Percentiles rank a stretch among this genome's conserved stretches.
phyloP scores from a whole-genome alignment of 2,888 invertebrate genomes.

The Crematogaster levior region DNA sequence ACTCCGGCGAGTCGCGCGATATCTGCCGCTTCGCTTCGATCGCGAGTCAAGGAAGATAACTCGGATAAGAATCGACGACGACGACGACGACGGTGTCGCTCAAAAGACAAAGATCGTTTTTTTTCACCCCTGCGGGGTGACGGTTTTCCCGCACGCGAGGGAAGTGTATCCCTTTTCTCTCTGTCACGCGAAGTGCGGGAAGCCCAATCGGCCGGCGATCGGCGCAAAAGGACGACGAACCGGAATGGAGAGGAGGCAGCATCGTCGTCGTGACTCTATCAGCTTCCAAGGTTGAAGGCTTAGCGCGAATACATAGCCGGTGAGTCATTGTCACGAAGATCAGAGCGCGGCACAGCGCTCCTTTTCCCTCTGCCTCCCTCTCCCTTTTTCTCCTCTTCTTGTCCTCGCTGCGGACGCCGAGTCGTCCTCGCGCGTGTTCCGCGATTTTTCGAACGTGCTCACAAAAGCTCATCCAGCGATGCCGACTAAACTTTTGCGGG shows the following conservation, averaged over 20 bases:
- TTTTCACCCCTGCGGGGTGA: background rate
- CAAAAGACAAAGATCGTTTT: background rate
- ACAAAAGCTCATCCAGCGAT: background rate
- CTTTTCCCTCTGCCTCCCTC: slow-evolving; percentile 37
- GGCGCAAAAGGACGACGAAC: slow-evolving; percentile 26
- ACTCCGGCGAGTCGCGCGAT: slow-evolving; percentile 61
- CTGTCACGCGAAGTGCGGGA: slow-evolving; percentile 10
- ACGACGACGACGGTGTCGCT: background rate
- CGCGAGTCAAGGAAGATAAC: slow-evolving; percentile 42
- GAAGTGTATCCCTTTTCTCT: background rate
- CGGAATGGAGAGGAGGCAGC: slow-evolving; percentile 68
- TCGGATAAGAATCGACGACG: slow-evolving; percentile 11
- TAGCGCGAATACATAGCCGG: slow-evolving; percentile 71
- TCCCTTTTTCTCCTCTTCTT: slow-evolving; percentile 26
- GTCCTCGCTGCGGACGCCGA: background rate
- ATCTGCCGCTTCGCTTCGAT: slow-evolving; percentile 65
- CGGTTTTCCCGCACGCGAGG: background rate
- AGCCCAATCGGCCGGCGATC: slow-evolving; percentile 20
- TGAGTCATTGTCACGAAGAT: slow-evolving; percentile 78
- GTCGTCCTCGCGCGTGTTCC: background rate
- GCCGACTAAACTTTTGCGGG: background rate
- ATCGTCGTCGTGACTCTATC: slow-evolving; percentile 63
- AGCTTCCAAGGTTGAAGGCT: slow-evolving; percentile 66
- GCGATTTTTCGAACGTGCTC: slow-evolving; percentile 19
- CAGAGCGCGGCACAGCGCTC: slow-evolving; percentile 16